Evolutionary conservation across 2,888 invertebrate genomes (phyloP).

Genomic region (Camptogramma bilineatum): DNA sequence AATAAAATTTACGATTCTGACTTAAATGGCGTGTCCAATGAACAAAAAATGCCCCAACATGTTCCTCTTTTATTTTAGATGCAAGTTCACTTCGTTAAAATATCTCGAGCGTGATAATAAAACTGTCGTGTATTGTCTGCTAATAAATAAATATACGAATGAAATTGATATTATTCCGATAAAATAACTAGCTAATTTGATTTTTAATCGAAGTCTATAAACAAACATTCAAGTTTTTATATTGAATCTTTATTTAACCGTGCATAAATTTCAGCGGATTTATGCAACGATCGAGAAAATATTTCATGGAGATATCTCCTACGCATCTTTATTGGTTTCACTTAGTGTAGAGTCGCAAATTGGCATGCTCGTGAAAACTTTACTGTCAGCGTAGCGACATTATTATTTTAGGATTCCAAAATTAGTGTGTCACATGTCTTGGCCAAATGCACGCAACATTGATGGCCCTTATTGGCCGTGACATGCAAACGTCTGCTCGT

Average conservation of each 20-base stretch:
- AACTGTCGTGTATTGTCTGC: constrained; percentile 71
- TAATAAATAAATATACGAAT: constrained; percentile 68
- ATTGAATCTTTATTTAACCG: constrained; percentile 43
- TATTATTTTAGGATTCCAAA: constrained; percentile 69
- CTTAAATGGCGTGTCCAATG: constrained; percentile 82
- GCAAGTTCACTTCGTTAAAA: constrained; percentile 80
- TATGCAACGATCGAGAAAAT: constrained; percentile 31
- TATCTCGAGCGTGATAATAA: constrained; percentile 77
- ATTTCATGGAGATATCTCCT: constrained; percentile 17
- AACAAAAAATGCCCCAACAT: constrained; percentile 78
- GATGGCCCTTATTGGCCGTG: constrained; percentile 80
- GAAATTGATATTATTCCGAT: constrained; percentile 66
- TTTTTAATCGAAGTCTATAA: constrained; percentile 48
- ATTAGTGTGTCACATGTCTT: constrained; percentile 73
- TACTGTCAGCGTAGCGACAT: constrained; percentile 47
- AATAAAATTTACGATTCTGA: constrained; percentile 85
- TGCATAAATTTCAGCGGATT: constrained; percentile 45
- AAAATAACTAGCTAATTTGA: constrained; percentile 53
- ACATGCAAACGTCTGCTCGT: constrained; percentile 64
- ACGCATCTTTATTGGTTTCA: constrained; percentile 12
- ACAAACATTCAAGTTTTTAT: constrained; percentile 47
- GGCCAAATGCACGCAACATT: constrained; percentile 81
- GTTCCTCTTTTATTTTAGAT: constrained; percentile 80
- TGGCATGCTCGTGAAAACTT: constrained; percentile 42
- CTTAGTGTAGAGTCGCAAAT: not conserved